Base-by-base conservation (phyloP, 2,113 vertebrate genomes). In the Corvus moneduloides region DNA sequence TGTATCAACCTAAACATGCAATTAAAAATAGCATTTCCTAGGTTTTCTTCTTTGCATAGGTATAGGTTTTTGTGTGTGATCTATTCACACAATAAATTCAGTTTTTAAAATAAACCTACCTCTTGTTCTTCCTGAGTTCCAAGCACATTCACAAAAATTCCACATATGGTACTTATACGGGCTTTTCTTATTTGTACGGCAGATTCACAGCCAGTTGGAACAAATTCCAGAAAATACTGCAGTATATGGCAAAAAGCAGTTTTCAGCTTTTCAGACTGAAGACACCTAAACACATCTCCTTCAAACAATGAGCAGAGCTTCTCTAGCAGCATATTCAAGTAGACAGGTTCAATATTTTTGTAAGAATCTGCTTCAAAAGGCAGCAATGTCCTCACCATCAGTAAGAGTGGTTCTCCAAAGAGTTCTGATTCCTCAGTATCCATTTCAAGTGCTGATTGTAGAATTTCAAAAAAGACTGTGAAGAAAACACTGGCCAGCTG, bases 261-360 rank as follows among this genome's bases (percentile, higher is more conserved):
- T 43, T 98, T 98, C n/a, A 99, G 94, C 90, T 98, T 98, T 71
- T 97, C 90, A 76, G 97, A 99, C 43, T 97, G 93, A 51, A 98
- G 94, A 72, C 75, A 88, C 6, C 90, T 82, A 32, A 98, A 97
- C 30, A 97, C 72, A n/a, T 98, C 97, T 20, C 88, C 91, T 92
- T 98, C 95, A 96, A 98, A 98, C 33, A 99, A 96, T 2, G 84
- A 64, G 76, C 98, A 98, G 55, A 99, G 98, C 37, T 98, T 98
- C 92, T 99, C 98, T 46, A 99, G 98, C 78, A 99, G 86, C 98
- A 98, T 98, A 46, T 98, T 98, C 79, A 99, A 97, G 85, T 99
- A 98, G 64, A 99, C 96, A 85, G 99, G 98, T 96, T 99, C 98
- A 93, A 99, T 98, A 72, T 84, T 97, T 89, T 83, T 43, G 95